These are phyloP conservation scores for Phaedon cochleariae DNA, from an alignment of 2,888 invertebrate genomes.

Conservation along the genomic window DNA sequence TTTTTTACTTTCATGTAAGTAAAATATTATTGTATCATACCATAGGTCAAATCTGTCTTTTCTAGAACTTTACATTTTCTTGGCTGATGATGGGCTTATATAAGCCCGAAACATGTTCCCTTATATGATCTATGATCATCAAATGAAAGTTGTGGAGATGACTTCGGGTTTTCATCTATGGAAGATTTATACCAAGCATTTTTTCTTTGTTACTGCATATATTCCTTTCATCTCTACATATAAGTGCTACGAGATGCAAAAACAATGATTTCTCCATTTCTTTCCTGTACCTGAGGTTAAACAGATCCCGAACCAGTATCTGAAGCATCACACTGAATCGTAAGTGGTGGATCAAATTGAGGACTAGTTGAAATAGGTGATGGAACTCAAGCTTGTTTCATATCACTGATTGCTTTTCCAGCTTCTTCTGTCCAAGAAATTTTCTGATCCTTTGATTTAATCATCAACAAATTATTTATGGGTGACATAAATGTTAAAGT, in stretches of 20 bases:
- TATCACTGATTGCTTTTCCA: conserved; percentile 23
- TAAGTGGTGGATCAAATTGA: conserved; percentile 40
- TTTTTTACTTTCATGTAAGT: too few species aligned
- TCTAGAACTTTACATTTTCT: too few species aligned
- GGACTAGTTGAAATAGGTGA: conserved; percentile 40
- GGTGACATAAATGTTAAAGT: conserved; percentile 25
- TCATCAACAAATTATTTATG: too few species aligned
- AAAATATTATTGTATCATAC: too few species aligned
- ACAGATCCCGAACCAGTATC: conserved; percentile 46
- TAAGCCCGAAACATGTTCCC: too few species aligned
- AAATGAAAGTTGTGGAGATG: too few species aligned
- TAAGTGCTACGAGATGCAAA: conserved; percentile 30
- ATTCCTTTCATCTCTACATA: conserved; percentile 23
- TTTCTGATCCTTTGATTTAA: conserved; percentile 24
- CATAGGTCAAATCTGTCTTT: too few species aligned
- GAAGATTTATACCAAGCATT: conserved; percentile 43
- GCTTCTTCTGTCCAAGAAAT: conserved; percentile 42
- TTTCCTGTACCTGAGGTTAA: conserved; percentile 31
- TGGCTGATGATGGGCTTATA: too few species aligned
- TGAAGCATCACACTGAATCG: conserved; percentile 45
- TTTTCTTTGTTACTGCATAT: conserved; percentile 40
- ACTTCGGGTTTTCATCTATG: too few species aligned
- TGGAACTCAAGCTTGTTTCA: conserved; percentile 41
- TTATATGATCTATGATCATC: too few species aligned
- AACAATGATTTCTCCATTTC: conserved; percentile 28